phyloP scores from a whole-genome alignment of 2,797 vertebrate species.

The Centropyge bicolor region DNA sequence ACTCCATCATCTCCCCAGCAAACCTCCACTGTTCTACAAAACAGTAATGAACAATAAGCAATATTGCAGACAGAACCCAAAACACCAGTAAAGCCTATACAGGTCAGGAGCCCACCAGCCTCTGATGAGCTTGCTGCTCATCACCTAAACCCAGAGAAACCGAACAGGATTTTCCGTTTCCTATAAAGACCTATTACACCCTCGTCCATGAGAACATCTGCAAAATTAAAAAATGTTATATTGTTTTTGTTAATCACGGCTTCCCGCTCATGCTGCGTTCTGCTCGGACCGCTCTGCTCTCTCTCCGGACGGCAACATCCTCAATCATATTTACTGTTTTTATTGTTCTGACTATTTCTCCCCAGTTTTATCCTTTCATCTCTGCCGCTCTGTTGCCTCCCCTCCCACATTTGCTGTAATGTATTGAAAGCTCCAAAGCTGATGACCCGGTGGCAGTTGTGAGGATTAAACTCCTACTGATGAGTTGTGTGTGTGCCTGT shows the following conservation, averaged over 20 bases:
- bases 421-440: constrained; percentile 59
- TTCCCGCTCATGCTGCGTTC: background rate
- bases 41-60: background rate
- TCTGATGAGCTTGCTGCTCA: background rate
- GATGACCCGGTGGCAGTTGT: constrained; percentile 59
- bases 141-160: background rate
- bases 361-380: constrained; percentile 44
- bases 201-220: background rate
- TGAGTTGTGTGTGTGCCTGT: constrained; percentile 28
- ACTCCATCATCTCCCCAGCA: background rate
- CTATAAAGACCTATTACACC: background rate
- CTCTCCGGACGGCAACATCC: constrained; percentile 6
- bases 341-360: background rate
- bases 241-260: background rate
- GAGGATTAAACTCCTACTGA: constrained; percentile 52
- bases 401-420: constrained; percentile 35
- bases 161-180: background rate
- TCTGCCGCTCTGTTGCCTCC: constrained; percentile 28
- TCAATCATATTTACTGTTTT: constrained; percentile 17
- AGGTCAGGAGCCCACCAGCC: too few relatives aligned
- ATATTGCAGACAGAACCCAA: background rate
- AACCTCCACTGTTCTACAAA: too few relatives aligned
- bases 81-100: background rate
- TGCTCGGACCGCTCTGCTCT: background rate
- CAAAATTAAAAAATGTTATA: background rate